A percentile compares a stretch with the other conserved stretches of the same genome.
phyloP scores from a whole-genome alignment of 2,113 vertebrate species.

The Myrmecobius fasciatus region DNA sequence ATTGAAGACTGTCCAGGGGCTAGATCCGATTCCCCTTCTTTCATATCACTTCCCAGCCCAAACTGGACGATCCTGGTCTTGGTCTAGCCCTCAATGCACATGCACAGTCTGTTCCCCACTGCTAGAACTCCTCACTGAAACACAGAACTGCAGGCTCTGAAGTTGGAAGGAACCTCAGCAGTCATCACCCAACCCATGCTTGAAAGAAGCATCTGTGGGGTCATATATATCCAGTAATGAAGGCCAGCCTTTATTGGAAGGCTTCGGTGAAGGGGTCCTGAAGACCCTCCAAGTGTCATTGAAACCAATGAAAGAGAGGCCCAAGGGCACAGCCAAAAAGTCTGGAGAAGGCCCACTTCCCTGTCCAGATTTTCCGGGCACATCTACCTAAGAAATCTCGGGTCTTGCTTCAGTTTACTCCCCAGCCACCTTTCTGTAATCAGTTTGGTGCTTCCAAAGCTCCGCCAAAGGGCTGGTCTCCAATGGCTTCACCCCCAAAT shows the following conservation, averaged over 20 bases:
- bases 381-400: not conserved
- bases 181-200: not conserved
- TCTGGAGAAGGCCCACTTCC: not conserved
- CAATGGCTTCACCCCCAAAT: too few species aligned
- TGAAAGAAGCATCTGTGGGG: not conserved
- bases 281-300: too few species aligned
- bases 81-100: too few species aligned
- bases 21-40: too few species aligned
- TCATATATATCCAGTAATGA: not conserved
- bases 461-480: not conserved
- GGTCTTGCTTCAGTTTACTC: not conserved
- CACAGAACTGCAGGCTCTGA: not conserved
- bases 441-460: not conserved
- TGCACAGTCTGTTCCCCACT: not conserved
- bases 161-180: not conserved
- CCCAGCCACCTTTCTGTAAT: not conserved
- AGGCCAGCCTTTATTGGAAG: not conserved
- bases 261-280: not conserved
- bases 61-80: not conserved
- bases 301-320: too few species aligned
- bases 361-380: not conserved
- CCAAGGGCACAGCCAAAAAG: not conserved
- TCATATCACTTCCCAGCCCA: not conserved
- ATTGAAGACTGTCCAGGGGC: too few species aligned
- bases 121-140: not conserved